These are phyloP conservation scores for Watsonalla cultraria DNA, from an alignment of 2,888 invertebrate genomes.

Conservation along the genomic window DNA sequence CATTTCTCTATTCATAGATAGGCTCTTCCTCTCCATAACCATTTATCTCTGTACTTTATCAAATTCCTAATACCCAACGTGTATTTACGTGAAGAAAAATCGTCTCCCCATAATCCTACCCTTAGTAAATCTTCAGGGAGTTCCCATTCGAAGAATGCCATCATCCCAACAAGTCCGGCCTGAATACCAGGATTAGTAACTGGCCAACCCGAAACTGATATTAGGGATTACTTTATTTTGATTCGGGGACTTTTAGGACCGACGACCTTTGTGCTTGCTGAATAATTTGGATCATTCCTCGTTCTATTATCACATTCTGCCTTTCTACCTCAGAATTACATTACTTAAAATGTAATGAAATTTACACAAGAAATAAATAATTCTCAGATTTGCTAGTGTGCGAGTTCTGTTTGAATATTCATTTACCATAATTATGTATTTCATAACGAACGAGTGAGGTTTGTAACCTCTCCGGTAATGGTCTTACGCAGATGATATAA, in stretches of 20 bases:
- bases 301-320: too few relatives aligned
- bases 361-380: too few relatives aligned
- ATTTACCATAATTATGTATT: too few relatives aligned
- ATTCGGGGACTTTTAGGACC: constrained; percentile 13
- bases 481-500: too few relatives aligned
- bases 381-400: too few relatives aligned
- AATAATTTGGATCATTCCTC: not conserved
- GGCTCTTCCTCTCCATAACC: too few relatives aligned
- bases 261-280: constrained; percentile 16
- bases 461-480: too few relatives aligned
- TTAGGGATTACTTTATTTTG: constrained; percentile 15
- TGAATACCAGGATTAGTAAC: constrained; percentile 1
- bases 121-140: not conserved
- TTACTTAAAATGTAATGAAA: too few relatives aligned
- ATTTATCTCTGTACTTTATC: not conserved
- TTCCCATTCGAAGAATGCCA: constrained; percentile 8
- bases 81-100: not conserved
- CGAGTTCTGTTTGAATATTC: too few relatives aligned
- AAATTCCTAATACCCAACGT: not conserved
- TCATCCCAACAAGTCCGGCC: constrained; percentile 9
- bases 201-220: constrained; percentile 10
- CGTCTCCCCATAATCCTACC: not conserved
- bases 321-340: too few relatives aligned
- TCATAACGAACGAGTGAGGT: too few relatives aligned
- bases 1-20: too few relatives aligned